Conservation (phyloP, 1,140 invertebrate genomes). For the Oryctes rhinoceros region DNA sequence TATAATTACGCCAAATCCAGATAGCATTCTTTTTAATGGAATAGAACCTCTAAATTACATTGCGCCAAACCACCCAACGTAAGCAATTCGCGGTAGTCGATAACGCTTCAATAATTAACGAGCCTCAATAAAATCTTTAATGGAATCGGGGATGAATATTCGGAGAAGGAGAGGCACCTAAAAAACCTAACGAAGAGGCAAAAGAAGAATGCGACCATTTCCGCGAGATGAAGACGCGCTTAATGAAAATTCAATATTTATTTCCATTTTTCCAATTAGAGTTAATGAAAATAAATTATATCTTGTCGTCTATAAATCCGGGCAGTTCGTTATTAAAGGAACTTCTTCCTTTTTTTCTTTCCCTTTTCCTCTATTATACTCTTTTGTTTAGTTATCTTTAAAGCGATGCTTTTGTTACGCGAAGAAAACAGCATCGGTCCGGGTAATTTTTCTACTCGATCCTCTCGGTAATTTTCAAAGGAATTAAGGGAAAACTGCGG, state of each 20-base stretch:
- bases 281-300: constrained; percentile 42
- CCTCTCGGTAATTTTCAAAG: constrained; percentile 34
- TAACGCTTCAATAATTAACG: constrained; percentile 32
- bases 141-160: constrained; percentile 34
- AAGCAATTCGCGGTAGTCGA: constrained; percentile 1
- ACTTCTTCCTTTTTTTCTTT: constrained; percentile 27
- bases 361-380: background rate
- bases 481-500: constrained; percentile 5
- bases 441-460: constrained; percentile 34
- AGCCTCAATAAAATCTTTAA: constrained; percentile 32
- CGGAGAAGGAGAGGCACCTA: background rate
- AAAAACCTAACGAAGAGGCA: background rate
- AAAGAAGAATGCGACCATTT: constrained; percentile 21
- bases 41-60: constrained; percentile 24
- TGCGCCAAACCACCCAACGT: background rate
- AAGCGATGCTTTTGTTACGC: constrained; percentile 20
- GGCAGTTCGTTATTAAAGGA: constrained; percentile 25
- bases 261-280: constrained; percentile 43
- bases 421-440: constrained; percentile 24
- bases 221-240: constrained; percentile 20
- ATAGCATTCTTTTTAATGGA: constrained; percentile 8
- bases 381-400: constrained; percentile 35
- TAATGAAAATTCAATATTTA: constrained; percentile 44
- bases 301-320: constrained; percentile 29
- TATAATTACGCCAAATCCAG: constrained; percentile 6